Evolutionary conservation across 1,140 invertebrate species (phyloP), one percentile per base, ranked within the genome.

Genomic region (Drosophila miranda): DNA sequence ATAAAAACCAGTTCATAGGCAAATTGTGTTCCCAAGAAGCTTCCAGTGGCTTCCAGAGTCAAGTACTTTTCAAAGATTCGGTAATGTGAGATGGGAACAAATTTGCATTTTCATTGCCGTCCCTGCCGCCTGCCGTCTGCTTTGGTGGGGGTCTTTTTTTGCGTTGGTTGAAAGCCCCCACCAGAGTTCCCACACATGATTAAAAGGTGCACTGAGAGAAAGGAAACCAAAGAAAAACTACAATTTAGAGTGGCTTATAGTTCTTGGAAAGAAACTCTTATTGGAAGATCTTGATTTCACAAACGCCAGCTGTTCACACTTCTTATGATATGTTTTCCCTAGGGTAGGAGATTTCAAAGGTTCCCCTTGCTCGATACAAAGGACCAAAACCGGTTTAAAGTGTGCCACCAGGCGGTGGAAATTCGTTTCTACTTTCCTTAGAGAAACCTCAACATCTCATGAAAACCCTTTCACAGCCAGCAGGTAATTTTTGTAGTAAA

Each of bases 161-260:
- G 30, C 30, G 30, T 34, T 34, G 30, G 30, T 34, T 13, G 34
- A 4, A 13, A 38, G 34, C 11, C 34, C 11, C 48, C 69, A 54
- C 69, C 60, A 58, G 52, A 75, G 63, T 86, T 86, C 78, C 82
- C 82, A 87, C 82, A 87, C 77, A 78, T 50, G 66, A 69, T 78
- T 81, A 59, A 69, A 63, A 55, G 7, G 6, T 2, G 8, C 50
- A 69, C 66, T 68, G 59, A 3, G 8, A 30, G n/a, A 64, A 44
- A 19, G 19, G 19, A 19, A 19, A 19, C 19, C 2, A 2, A 19
- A 19, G 19, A 19, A 19, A 19, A 19, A 19, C 19, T 19, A 19
- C 16, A 19, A 19, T 19, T 19, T 19, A 19, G 16, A 19, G 16
- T 19, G 16, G 16, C 1, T 1, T 19, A 19, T 19, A 19, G 16